These are phyloP conservation scores for Trisateles emortualis DNA, from an alignment of 2,888 invertebrate genomes.

Conservation along the genomic window DNA sequence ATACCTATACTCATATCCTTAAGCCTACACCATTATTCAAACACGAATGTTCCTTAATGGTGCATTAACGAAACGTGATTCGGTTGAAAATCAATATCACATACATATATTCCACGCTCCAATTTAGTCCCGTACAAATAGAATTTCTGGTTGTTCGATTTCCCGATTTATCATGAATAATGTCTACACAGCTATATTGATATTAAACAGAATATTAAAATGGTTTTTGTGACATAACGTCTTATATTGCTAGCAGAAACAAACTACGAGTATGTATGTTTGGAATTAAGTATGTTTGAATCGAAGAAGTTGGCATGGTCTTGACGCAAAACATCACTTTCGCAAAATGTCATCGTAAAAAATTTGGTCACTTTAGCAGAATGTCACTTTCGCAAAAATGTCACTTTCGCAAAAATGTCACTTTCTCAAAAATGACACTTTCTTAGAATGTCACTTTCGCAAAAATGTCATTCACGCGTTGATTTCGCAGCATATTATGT, in stretches of 20 bases:
- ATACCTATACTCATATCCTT: too few species aligned
- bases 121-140: conserved; percentile 32
- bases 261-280: background rate
- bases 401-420: too few species aligned
- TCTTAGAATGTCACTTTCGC: too few species aligned
- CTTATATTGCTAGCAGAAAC: background rate
- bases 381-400: too few species aligned
- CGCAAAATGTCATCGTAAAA: too few species aligned
- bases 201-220: conserved; percentile 9
- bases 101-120: conserved; percentile 10
- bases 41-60: background rate
- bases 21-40: background rate
- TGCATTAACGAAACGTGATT: conserved; percentile 25
- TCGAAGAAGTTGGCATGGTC: too few species aligned
- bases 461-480: too few species aligned
- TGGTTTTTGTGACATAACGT: background rate
- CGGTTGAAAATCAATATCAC: conserved; percentile 32
- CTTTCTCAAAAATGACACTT: too few species aligned
- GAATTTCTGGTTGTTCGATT: conserved; percentile 37
- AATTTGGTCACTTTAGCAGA: too few species aligned
- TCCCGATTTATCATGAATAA: conserved; percentile 31
- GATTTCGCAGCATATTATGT: too few species aligned
- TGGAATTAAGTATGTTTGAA: background rate
- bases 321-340: too few species aligned
- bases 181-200: conserved; percentile 17